Evolutionary conservation across 2,113 vertebrate species (phyloP), one percentile per base, ranked within the genome.

Genomic region (Panthera leo): DNA sequence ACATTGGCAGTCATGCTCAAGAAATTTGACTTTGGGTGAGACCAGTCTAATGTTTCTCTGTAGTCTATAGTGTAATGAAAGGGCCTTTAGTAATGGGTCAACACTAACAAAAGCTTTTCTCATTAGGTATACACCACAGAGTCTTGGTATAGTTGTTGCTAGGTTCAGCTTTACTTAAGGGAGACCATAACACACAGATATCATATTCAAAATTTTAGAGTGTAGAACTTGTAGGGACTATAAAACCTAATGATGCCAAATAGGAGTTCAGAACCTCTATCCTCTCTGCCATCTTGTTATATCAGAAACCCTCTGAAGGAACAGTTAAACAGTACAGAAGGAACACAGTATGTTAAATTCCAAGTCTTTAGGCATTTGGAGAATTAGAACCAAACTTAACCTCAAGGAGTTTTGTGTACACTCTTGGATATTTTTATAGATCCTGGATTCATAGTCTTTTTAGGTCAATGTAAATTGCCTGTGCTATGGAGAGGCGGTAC

Each of bases 221-320:
- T 85, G 61, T 97, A 85, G 89, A 98, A 98, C 85, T 95, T 97
- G 89, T 97, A 98, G 86, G 92, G 96, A 96, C 92, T 93, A 53
- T 98, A 97, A 99, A 98, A 91, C 80, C 84, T 98, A 98, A 97
- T 95, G 98, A 98, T 51, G n/a, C 90, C 95, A 97, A 97, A 85
- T 98, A 97, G 13, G 75, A 96, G 94, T 70, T 42, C 84, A 89
- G 89, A 93, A 96, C 97, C 92, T 98, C 63, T 31, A 31, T 96
- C 70, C 3, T 87, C 39, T 76, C 67, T 93, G 80, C 48, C 92
- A 42, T 89, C 65, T 98, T 96, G 58, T 98, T 98, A 73, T 70
- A 87, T 89, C 29, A 23, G 53, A 98, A 97, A 61, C 58, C 34
- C 96, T 85, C 0, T 58, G 91, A 97, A 96, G 0, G 83, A 97